Conservation (phyloP, 2,888 invertebrate species). For the Archips crataeganus region DNA sequence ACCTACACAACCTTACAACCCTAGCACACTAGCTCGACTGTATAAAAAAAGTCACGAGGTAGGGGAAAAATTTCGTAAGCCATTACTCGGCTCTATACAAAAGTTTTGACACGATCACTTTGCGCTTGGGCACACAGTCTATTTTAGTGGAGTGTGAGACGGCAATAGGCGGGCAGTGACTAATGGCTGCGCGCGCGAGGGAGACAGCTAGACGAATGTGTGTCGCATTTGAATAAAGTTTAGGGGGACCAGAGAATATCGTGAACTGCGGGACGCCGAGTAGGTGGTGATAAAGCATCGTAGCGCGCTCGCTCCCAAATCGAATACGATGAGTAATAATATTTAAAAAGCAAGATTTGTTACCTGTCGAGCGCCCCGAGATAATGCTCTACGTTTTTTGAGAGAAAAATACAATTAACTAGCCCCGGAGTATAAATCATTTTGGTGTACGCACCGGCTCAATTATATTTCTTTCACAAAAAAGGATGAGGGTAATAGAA, state of each 20-base stretch:
- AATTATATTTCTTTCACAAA: conserved; percentile 72
- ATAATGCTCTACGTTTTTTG: conserved; percentile 80
- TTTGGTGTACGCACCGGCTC: conserved; percentile 70
- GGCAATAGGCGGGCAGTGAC: conserved; percentile 64
- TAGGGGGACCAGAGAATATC: conserved; percentile 80
- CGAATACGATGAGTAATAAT: conserved; percentile 85
- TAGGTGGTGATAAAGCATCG: conserved; percentile 87
- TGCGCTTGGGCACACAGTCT: conserved; percentile 86
- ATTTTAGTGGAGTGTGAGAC: conserved; percentile 82
- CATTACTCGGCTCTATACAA: conserved; percentile 81
- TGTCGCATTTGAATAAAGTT: conserved; percentile 84
- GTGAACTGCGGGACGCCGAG: conserved; percentile 83
- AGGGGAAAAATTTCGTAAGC: conserved; percentile 85
- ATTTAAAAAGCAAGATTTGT: conserved; percentile 85
- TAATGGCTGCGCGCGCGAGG: conserved; percentile 67
- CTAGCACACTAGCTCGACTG: conserved; percentile 79
- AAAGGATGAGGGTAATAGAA: conserved; percentile 68
- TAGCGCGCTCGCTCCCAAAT: conserved; percentile 82
- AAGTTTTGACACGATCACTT: conserved; percentile 85
- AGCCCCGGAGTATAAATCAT: conserved; percentile 77
- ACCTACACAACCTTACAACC: conserved; percentile 81
- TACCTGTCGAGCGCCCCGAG: conserved; percentile 82
- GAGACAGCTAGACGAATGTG: conserved; percentile 77
- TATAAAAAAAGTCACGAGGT: conserved; percentile 80
- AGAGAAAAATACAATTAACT: conserved; percentile 84